Percentiles rank a stretch among this genome's conserved stretches.
Conservation (phyloP, 2,113 vertebrate species). For the Talpa occidentalis region DNA sequence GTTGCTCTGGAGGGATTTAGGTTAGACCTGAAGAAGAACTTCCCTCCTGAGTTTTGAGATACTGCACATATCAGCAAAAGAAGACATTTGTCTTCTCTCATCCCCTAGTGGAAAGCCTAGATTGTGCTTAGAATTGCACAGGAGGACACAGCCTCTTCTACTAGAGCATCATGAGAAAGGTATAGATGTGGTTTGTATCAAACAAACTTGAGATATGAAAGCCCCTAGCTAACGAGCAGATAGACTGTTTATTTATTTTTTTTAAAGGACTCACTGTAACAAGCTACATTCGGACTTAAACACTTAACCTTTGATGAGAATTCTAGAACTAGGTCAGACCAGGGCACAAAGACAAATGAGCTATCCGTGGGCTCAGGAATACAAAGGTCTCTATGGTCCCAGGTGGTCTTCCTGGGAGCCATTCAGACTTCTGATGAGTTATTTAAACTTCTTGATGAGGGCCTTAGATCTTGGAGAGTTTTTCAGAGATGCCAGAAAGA, state of each 20-base stretch:
- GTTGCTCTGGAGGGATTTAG: slow-evolving; percentile 52
- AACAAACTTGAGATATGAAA: neutral
- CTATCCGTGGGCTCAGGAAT: neutral
- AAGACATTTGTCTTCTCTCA: fast-evolving
- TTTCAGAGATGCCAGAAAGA: neutral
- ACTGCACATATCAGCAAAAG: neutral
- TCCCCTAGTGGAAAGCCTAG: neutral
- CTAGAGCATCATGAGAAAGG: neutral
- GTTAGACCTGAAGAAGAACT: slow-evolving; percentile 70
- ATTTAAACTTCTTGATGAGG: neutral
- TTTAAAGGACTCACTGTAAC: neutral
- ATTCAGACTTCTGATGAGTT: neutral
- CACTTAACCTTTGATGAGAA: neutral
- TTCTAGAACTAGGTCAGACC: neutral
- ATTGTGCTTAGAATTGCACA: neutral
- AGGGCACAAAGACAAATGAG: neutral
- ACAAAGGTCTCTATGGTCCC: neutral
- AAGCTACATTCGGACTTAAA: neutral
- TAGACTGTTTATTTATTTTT: neutral
- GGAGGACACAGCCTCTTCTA: neutral
- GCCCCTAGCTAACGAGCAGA: neutral
- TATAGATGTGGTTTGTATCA: neutral
- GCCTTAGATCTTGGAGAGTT: neutral
- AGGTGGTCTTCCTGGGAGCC: neutral
- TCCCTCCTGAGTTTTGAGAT: slow-evolving; percentile 35